Conservation (phyloP, 2,113 vertebrate genomes). For the Dicrurus megarhynchus region DNA sequence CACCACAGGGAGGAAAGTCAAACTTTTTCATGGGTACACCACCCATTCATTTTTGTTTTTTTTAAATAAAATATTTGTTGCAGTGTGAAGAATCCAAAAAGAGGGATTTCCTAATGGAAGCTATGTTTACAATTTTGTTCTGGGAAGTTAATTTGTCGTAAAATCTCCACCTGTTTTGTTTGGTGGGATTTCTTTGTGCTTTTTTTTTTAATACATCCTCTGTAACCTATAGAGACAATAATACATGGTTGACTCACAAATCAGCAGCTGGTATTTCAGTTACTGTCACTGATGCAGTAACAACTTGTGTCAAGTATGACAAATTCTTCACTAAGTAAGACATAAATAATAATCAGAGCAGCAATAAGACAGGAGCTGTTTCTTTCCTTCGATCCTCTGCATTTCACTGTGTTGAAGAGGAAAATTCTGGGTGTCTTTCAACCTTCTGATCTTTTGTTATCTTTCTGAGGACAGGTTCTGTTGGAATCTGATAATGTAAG, state of each 20-base stretch:
- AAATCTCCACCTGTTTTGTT: not conserved
- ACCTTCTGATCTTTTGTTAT: not conserved
- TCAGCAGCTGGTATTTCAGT: not conserved
- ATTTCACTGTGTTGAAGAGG: not conserved
- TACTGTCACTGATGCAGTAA: not conserved
- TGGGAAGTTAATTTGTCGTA: not conserved
- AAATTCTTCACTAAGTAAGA: not conserved
- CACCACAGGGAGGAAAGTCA: not conserved
- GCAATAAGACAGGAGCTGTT: not conserved
- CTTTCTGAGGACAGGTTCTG: not conserved
- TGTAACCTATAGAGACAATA: not conserved
- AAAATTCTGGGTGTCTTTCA: not conserved
- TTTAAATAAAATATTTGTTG: not conserved
- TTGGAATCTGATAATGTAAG: not conserved
- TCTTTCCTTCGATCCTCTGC: not conserved
- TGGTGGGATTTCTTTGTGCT: not conserved
- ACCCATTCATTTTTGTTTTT: not conserved
- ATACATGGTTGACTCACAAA: not conserved
- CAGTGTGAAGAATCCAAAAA: not conserved
- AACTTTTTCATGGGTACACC: not conserved
- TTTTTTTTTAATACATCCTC: not conserved
- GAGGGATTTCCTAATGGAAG: not conserved
- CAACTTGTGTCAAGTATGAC: not conserved
- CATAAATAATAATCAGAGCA: not conserved
- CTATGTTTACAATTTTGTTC: not conserved